Percentiles rank a stretch among this genome's conserved stretches.
These are phyloP conservation scores for Turdus rufiventris DNA, from an alignment of 2,113 vertebrate genomes.

Conservation along the genomic window DNA sequence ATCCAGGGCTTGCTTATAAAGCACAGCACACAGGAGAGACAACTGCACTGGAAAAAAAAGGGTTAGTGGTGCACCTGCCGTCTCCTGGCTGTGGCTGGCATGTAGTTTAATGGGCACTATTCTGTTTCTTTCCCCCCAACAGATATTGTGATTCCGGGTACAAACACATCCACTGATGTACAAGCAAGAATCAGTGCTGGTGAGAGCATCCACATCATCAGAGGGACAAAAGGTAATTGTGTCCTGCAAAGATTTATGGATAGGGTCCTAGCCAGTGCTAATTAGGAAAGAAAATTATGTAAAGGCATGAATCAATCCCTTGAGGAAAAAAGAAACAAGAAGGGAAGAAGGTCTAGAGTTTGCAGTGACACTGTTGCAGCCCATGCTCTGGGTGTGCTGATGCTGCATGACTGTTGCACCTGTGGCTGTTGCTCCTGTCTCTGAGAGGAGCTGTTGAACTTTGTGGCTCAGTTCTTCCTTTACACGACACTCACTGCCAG, in stretches of 20 bases:
- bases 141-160: constrained; percentile 99
- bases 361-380: neutral
- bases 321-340: neutral
- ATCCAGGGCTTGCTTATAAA: neutral
- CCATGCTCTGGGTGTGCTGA: neutral
- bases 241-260: neutral
- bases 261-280: neutral
- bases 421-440: neutral
- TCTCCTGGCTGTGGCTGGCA: neutral
- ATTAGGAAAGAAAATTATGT: neutral
- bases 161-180: constrained; percentile 92
- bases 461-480: neutral
- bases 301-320: neutral
- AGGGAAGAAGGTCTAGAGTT: neutral
- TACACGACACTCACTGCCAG: neutral
- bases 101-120: neutral
- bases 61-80: neutral
- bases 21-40: neutral
- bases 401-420: neutral
- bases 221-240: constrained; percentile 91
- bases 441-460: neutral
- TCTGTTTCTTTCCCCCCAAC: constrained; percentile 34
- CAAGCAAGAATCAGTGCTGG: constrained; percentile 95
- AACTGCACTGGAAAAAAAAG: neutral
- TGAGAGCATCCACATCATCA: constrained; percentile 95